Evolutionary conservation across 2,888 invertebrate genomes (phyloP).

Genomic region (Caenorhabditis sp.): DNA sequence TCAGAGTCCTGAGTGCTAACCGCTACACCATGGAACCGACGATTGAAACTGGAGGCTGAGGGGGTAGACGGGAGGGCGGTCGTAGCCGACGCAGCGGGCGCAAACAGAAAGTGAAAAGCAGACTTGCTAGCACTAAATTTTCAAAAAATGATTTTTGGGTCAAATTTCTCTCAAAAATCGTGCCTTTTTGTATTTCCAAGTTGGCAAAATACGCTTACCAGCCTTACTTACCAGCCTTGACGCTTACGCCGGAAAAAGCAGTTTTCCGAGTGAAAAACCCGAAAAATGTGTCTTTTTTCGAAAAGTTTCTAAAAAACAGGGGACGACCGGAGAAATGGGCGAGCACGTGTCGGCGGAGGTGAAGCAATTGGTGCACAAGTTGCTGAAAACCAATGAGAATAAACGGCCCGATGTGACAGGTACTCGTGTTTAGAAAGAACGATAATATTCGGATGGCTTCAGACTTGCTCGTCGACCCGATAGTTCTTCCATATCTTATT

Average conservation of each 20-base stretch:
- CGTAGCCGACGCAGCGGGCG: not conserved
- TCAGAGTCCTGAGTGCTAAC: slow-evolving; percentile 72
- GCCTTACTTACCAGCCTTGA: too few species aligned
- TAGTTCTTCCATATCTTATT: slow-evolving; percentile 62
- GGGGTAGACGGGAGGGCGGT: slow-evolving; percentile 14
- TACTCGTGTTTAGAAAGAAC: not conserved
- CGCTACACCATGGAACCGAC: slow-evolving; percentile 68
- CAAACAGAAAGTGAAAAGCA: not conserved
- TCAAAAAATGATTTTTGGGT: too few species aligned
- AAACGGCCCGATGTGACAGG: slow-evolving; percentile 59
- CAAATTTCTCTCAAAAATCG: too few species aligned
- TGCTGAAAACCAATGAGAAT: slow-evolving; percentile 53
- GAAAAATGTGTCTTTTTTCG: slow-evolving; percentile 18
- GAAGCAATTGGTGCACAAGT: slow-evolving; percentile 33
- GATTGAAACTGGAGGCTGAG: not conserved
- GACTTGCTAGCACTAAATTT: not conserved
- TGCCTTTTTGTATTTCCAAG: too few species aligned
- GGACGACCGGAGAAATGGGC: slow-evolving; percentile 23
- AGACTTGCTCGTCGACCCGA: slow-evolving; percentile 65
- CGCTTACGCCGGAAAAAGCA: too few species aligned
- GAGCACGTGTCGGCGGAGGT: slow-evolving; percentile 43
- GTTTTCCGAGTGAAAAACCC: too few species aligned
- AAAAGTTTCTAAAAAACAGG: too few species aligned
- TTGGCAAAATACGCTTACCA: too few species aligned
- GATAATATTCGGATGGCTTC: not conserved